Conservation (phyloP, 2,113 vertebrate genomes). For the Istiophorus platypterus region DNA sequence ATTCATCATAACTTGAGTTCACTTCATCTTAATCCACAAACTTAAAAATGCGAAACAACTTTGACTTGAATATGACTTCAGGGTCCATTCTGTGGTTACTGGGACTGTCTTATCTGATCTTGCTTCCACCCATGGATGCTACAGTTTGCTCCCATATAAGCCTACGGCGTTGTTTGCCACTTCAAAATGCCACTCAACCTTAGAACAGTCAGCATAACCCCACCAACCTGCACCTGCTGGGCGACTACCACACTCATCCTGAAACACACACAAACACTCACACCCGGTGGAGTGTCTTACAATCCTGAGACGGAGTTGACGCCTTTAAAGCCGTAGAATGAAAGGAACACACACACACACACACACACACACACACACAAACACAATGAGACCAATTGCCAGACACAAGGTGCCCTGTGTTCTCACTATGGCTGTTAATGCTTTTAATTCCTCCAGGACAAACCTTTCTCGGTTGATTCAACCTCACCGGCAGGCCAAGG, state of each 20-base stretch:
- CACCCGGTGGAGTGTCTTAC: not conserved
- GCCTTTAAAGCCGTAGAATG: constrained; percentile 49
- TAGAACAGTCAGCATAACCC: constrained; percentile 33
- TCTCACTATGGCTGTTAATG: constrained; percentile 22
- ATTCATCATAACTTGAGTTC: too few relatives aligned
- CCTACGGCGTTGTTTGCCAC: constrained; percentile 59
- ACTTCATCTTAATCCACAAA: too few relatives aligned
- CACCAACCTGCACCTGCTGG: constrained; percentile 12
- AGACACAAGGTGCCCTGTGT: constrained; percentile 14
- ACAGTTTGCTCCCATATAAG: constrained; percentile 37
- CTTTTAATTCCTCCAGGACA: constrained; percentile 44
- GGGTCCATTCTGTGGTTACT: not conserved
- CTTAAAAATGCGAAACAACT: too few relatives aligned
- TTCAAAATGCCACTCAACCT: constrained; percentile 47
- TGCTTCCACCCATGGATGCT: constrained; percentile 25
- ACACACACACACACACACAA: not conserved
- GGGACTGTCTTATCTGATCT: constrained; percentile 10
- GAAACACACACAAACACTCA: constrained; percentile 9
- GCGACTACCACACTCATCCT: constrained; percentile 35
- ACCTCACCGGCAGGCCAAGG: constrained; percentile 38
- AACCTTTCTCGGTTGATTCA: constrained; percentile 22
- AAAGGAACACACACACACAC: not conserved
- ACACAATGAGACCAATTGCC: constrained; percentile 10
- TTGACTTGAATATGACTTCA: too few relatives aligned
- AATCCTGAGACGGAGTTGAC: constrained; percentile 52